Evolutionary conservation across 2,113 vertebrate species (phyloP), one percentile per base, ranked within the genome.

Genomic region (Pelecanus crispus): DNA sequence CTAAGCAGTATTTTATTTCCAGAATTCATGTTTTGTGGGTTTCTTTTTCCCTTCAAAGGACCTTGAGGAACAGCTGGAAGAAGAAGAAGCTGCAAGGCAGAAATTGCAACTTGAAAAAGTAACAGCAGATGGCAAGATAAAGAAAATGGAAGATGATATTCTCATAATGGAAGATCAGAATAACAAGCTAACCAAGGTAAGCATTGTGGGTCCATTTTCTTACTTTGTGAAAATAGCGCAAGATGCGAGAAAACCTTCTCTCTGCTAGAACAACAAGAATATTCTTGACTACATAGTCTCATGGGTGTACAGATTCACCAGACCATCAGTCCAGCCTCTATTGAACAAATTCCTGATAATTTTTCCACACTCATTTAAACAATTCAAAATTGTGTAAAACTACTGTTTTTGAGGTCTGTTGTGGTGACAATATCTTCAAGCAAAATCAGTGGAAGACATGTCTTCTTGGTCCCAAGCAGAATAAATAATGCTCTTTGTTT

Each of bases 61-160:
- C 32, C 98, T 99, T 74, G 99, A 99, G 85, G 98, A 98, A 11
- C 99, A 99, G 92, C 97, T 99, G 34, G 98, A 98, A 13, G 98
- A 99, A 88, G 98, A 99, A 75, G 99, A 99, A 82, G 98, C 99
- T 6, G 98, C 98, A 6, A 98, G 98, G 70, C 99, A 99, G 97
- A 99, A 98, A 92, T 97, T 99, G 29, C 99, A 99, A 84, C 98
- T 99, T 68, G 99, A 99, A 95, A 99, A 99, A 96, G 98, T 98
- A 11, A 97, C 97, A 2, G 97, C 99, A 16, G 99, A 99, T 85
- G 98, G 98, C 86, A 99, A 99, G 94, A 98, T 99, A 86, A 99
- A 99, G 98, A 99, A 99, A 92, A 97, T 99, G 97, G 99, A 99
- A 96, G 99, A 99, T 47, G 99, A 99, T 53, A 93, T 99, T 68